Conservation (phyloP, 1,140 invertebrate species). For the Eumeta japonica region DNA sequence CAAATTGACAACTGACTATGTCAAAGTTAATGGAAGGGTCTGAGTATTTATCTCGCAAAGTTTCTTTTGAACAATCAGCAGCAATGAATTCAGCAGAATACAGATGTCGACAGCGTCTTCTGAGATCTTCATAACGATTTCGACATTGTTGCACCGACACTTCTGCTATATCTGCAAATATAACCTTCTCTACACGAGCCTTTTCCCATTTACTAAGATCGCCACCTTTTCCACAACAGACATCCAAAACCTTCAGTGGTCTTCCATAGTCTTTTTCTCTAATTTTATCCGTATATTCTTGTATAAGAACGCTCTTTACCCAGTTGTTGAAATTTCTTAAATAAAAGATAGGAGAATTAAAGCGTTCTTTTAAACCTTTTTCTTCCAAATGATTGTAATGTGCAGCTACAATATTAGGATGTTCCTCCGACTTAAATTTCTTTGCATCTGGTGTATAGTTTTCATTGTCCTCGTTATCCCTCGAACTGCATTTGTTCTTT, state of each 20-base stretch:
- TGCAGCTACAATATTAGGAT: slow-evolving; percentile 69
- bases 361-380: slow-evolving; percentile 73
- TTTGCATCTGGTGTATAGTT: background rate
- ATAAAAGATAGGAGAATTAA: slow-evolving; percentile 86
- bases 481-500: too few relatives aligned
- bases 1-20: slow-evolving; percentile 95
- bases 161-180: slow-evolving; percentile 93
- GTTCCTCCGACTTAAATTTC: slow-evolving; percentile 16
- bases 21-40: slow-evolving; percentile 80
- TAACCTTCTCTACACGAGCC: slow-evolving; percentile 77
- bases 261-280: slow-evolving; percentile 61
- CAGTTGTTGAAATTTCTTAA: slow-evolving; percentile 99
- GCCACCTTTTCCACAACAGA: slow-evolving; percentile 94
- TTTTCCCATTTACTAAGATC: slow-evolving; percentile 95
- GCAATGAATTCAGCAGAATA: slow-evolving; percentile 85
- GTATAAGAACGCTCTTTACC: slow-evolving; percentile 93
- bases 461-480: slow-evolving; percentile 8
- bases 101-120: slow-evolving; percentile 39
- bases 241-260: slow-evolving; percentile 66
- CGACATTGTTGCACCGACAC: slow-evolving; percentile 87
- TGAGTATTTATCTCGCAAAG: slow-evolving; percentile 68
- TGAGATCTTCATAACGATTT: slow-evolving; percentile 65
- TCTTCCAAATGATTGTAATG: slow-evolving; percentile 87
- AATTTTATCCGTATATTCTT: slow-evolving; percentile 67
- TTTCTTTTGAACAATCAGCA: slow-evolving; percentile 87